Evolutionary conservation across 2,888 invertebrate species (phyloP).

Genomic region (Folsomia manolachei): DNA sequence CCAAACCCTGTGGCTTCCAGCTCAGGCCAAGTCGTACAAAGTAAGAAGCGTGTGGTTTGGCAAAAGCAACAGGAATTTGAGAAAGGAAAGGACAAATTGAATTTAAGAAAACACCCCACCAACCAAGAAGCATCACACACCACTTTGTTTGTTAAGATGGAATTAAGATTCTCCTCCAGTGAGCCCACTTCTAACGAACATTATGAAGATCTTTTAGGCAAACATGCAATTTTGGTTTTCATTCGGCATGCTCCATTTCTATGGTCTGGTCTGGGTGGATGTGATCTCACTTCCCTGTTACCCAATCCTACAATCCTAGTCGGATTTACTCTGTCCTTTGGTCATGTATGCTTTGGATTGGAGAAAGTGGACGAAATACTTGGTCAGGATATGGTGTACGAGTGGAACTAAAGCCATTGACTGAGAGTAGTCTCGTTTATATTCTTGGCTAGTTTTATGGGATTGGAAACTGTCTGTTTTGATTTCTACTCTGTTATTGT

Average conservation of each 20-base stretch:
- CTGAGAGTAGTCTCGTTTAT: background rate
- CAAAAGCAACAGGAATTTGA: conserved; percentile 2
- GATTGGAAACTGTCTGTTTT: background rate
- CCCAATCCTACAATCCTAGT: background rate
- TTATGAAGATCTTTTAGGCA: background rate
- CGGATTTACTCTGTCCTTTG: background rate
- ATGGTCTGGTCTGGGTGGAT: too few species aligned
- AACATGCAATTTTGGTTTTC: background rate
- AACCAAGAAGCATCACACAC: background rate
- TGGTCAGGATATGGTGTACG: too few species aligned
- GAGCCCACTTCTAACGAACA: background rate
- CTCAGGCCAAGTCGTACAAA: background rate
- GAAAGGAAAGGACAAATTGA: background rate
- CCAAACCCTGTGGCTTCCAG: background rate
- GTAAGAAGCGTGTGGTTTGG: too few species aligned
- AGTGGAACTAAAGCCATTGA: too few species aligned
- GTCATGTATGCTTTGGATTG: background rate
- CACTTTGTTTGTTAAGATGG: background rate
- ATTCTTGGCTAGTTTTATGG: background rate
- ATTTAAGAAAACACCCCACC: background rate
- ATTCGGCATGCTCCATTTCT: background rate
- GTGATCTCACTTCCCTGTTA: background rate
- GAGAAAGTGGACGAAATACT: background rate
- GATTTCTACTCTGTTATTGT: background rate
- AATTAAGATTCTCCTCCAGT: background rate